A percentile compares a stretch with the other conserved stretches of the same genome.
phyloP scores from a whole-genome alignment of 2,888 invertebrate species.

The Spialia ferax region DNA sequence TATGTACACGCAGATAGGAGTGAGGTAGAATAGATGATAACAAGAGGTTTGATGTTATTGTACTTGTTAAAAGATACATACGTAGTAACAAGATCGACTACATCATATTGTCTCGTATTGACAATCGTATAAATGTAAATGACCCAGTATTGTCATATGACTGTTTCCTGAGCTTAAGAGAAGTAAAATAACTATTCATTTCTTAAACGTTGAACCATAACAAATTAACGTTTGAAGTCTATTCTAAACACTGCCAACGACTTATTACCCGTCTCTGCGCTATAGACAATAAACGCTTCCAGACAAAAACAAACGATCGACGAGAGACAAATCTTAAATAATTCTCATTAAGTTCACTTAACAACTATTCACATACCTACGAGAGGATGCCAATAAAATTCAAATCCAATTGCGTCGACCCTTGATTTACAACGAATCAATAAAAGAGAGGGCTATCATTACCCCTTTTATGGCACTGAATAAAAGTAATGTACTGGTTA shows the following conservation, averaged over 20 bases:
- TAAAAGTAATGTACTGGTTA: conserved; percentile 79
- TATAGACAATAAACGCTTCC: conserved; percentile 37
- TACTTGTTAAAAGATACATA: too few relatives aligned
- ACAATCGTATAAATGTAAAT: neutral
- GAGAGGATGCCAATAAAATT: conserved; percentile 79
- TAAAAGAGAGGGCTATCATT: conserved; percentile 83
- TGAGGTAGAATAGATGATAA: too few relatives aligned
- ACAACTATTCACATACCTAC: conserved; percentile 71
- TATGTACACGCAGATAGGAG: too few relatives aligned
- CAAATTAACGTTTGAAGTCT: neutral
- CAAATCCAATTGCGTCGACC: conserved; percentile 81
- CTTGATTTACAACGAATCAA: conserved; percentile 85
- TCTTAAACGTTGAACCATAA: neutral
- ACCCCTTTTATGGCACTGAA: conserved; percentile 80
- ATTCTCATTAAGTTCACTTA: conserved; percentile 71
- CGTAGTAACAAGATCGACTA: too few relatives aligned
- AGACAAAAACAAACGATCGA: conserved; percentile 43
- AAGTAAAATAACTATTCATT: neutral
- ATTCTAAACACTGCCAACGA: conserved; percentile 21
- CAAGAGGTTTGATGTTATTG: too few relatives aligned
- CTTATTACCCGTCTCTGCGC: conserved; percentile 34
- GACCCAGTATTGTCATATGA: neutral
- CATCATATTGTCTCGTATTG: neutral
- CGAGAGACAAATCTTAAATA: conserved; percentile 51
- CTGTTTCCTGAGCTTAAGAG: neutral